These are phyloP conservation scores for Icerya purchasi DNA, from an alignment of 2,888 invertebrate species.

Conservation along the genomic window DNA sequence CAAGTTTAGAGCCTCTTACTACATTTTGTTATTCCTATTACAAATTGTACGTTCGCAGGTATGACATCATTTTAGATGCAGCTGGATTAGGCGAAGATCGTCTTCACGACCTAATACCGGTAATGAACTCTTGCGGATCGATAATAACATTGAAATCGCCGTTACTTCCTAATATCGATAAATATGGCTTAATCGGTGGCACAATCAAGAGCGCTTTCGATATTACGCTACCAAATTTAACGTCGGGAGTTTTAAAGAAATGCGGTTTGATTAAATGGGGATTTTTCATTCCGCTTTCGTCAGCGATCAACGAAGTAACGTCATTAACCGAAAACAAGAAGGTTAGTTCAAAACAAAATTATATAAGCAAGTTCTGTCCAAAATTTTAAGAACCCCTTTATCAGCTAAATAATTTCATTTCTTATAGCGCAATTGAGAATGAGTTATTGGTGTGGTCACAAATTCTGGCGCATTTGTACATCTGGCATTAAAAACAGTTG, in stretches of 20 bases:
- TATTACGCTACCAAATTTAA: constrained; percentile 33
- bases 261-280: constrained; percentile 45
- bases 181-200: constrained; percentile 44
- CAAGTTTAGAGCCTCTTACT: no score
- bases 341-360: no score
- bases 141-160: constrained; percentile 70
- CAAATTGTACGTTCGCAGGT: constrained; percentile 32
- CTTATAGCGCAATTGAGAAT: no score
- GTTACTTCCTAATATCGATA: constrained; percentile 54
- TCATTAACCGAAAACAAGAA: constrained; percentile 42
- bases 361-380: no score
- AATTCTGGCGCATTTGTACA: no score
- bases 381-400: no score
- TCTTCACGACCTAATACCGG: constrained; percentile 26
- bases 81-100: constrained; percentile 43
- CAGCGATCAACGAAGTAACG: constrained; percentile 44
- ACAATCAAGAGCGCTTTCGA: constrained; percentile 35
- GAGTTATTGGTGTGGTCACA: no score
- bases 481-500: no score
- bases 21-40: not conserved
- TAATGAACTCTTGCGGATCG: constrained; percentile 33
- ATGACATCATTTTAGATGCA: constrained; percentile 67
- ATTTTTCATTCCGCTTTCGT: constrained; percentile 48
- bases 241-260: constrained; percentile 22
- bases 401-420: no score